Percentiles rank a stretch among this genome's conserved stretches.
Conservation (phyloP, 2,888 invertebrate genomes). For the Heteromurus nitidus region DNA sequence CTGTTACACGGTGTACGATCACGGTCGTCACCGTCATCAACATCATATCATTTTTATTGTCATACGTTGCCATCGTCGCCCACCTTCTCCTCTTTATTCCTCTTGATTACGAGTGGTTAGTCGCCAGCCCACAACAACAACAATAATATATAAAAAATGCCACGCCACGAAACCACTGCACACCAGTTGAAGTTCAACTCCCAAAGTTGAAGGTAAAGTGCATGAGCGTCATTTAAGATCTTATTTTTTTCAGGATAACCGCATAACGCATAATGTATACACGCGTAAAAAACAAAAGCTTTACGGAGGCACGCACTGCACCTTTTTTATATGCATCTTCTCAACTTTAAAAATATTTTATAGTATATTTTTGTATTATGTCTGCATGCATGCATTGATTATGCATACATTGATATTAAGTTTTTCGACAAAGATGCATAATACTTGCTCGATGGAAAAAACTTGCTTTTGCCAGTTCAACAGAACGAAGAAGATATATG, state of each 20-base stretch:
- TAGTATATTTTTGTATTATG: too few species aligned
- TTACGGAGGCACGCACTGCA: too few species aligned
- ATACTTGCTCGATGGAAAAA: not conserved
- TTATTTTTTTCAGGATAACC: too few species aligned
- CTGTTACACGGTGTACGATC: not conserved
- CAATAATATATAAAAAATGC: constrained; percentile 13
- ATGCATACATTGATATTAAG: not conserved
- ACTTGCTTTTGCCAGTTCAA: not conserved
- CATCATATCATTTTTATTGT: constrained; percentile 31
- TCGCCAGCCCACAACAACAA: constrained; percentile 13
- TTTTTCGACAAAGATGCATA: too few species aligned
- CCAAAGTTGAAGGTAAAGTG: constrained; percentile 27
- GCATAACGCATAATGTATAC: too few species aligned
- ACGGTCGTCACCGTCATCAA: constrained; percentile 22
- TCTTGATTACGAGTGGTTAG: constrained; percentile 20
- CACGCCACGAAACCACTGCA: not conserved
- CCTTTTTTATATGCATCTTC: not conserved
- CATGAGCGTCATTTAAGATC: constrained; percentile 27
- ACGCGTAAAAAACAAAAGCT: too few species aligned
- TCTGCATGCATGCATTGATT: too few species aligned
- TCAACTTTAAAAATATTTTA: too few species aligned
- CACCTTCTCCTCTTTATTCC: constrained; percentile 23
- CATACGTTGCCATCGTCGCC: constrained; percentile 37
- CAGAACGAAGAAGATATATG: constrained; percentile 21
- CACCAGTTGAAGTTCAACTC: not conserved